Evolutionary conservation across 2,113 vertebrate species (phyloP).

Genomic region (Phalacrocorax brasilianus): DNA sequence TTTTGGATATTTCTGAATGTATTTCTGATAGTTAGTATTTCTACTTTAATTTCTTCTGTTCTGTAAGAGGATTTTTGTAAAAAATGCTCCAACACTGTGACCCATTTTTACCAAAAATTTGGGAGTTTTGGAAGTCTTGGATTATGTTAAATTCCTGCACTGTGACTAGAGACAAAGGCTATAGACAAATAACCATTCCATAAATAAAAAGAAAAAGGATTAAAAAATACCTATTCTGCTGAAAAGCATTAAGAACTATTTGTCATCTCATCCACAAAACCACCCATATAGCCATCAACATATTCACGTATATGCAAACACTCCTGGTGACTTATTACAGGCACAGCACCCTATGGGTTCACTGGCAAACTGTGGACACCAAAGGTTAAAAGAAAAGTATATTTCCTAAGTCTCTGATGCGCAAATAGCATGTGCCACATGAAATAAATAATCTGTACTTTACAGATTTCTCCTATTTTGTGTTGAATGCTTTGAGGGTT

Average conservation of each 20-base stretch:
- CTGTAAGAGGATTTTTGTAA: background rate
- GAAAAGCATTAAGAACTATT: background rate
- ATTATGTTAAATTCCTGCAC: background rate
- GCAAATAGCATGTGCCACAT: background rate
- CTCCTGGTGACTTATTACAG: background rate
- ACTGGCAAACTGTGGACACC: background rate
- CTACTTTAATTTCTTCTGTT: background rate
- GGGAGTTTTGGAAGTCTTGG: background rate
- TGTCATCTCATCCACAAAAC: background rate
- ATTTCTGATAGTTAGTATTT: background rate
- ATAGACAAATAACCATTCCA: background rate
- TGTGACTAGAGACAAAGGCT: background rate
- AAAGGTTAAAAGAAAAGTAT: background rate
- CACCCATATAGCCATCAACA: background rate
- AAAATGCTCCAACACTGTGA: background rate
- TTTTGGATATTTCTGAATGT: background rate
- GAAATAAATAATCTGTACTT: background rate
- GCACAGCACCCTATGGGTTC: background rate
- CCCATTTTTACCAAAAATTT: background rate
- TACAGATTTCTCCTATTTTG: slow-evolving; percentile 4
- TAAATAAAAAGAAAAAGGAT: background rate
- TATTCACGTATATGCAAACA: background rate
- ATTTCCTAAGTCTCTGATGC: background rate
- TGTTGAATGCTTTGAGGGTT: slow-evolving; percentile 33
- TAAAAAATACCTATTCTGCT: background rate